A percentile compares a stretch with the other conserved stretches of the same genome.
These are phyloP conservation scores for Podargus strigoides DNA, from an alignment of 2,797 vertebrate genomes.

Conservation along the genomic window DNA sequence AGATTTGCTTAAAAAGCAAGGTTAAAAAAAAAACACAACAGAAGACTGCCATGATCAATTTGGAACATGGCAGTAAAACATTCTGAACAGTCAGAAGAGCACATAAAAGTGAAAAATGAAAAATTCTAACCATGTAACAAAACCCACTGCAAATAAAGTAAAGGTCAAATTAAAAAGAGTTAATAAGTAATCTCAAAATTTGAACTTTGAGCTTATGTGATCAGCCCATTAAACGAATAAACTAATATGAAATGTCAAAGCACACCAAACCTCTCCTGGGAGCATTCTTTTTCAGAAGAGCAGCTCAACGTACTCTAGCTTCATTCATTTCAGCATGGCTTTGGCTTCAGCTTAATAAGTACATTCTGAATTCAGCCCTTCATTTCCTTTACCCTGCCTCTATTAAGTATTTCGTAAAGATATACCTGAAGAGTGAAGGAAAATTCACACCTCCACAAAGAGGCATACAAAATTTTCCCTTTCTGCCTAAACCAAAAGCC, in stretches of 20 bases:
- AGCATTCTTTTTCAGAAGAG: not conserved
- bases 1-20: not conserved
- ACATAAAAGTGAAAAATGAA: not conserved
- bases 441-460: not conserved
- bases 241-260: not conserved
- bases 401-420: not conserved
- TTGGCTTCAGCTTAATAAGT: not conserved
- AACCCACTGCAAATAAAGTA: not conserved
- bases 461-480: not conserved
- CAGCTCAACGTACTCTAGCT: not conserved
- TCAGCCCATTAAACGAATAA: not conserved
- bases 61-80: not conserved
- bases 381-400: not conserved
- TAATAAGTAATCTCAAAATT: constrained; percentile 48
- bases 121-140: not conserved
- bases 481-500: not conserved
- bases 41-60: not conserved
- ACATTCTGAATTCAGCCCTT: not conserved
- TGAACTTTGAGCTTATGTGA: not conserved
- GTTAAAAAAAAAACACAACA: not conserved
- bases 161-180: constrained; percentile 28
- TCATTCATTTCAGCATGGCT: not conserved
- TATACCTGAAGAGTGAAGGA: not conserved
- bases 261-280: not conserved
- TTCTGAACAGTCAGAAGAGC: not conserved